phyloP scores from a whole-genome alignment of 2,113 vertebrate species.

The Anhinga rufa region DNA sequence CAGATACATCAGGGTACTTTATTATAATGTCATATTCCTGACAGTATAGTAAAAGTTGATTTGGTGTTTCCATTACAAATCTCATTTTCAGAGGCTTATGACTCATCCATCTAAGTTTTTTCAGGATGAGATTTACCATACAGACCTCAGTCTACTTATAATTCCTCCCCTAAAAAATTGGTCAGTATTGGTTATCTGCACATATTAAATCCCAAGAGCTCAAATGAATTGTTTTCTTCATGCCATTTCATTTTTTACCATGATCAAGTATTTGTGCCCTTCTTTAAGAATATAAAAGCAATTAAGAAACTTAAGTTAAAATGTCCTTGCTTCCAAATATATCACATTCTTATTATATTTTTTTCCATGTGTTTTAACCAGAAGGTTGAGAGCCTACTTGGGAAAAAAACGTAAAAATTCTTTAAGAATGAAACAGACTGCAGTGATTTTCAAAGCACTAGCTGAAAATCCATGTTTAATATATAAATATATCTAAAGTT shows the following conservation, averaged over 20 bases:
- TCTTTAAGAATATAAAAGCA: not conserved
- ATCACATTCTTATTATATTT: not conserved
- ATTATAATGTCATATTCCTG: slow-evolving; percentile 42
- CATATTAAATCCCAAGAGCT: not conserved
- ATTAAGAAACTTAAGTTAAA: not conserved
- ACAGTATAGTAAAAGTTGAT: slow-evolving; percentile 43
- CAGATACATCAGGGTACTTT: not conserved
- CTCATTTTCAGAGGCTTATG: slow-evolving; percentile 45
- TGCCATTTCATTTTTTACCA: not conserved
- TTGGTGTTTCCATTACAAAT: slow-evolving; percentile 49
- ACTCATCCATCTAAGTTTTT: slow-evolving; percentile 16
- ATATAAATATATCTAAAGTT: not conserved
- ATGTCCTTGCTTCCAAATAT: not conserved
- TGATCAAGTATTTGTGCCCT: not conserved
- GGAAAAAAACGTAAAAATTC: not conserved
- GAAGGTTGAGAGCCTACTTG: not conserved
- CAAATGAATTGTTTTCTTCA: not conserved
- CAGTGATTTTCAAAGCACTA: not conserved
- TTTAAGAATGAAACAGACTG: not conserved
- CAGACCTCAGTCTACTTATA: not conserved
- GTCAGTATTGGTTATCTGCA: not conserved
- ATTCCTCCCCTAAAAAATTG: not conserved
- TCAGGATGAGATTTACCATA: slow-evolving; percentile 5
- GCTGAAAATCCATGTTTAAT: not conserved
- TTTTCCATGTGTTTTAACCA: not conserved